Conservation (phyloP, 2,113 vertebrate species). For the Calypte anna region DNA sequence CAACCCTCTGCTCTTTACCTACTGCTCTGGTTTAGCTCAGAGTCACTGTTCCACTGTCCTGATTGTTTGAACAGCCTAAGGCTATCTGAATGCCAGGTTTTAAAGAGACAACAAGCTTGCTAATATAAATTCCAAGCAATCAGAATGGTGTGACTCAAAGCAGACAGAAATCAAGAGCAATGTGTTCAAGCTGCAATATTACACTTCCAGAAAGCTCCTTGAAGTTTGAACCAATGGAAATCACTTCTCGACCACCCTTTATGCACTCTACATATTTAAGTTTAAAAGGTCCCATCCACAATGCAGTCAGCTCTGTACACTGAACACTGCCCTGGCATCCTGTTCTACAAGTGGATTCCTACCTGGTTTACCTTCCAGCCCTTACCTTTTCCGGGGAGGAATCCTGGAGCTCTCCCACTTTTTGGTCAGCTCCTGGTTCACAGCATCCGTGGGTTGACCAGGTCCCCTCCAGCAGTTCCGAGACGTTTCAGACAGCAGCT, state of each 20-base stretch:
- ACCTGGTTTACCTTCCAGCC: neutral
- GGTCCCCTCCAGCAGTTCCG: neutral
- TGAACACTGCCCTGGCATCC: neutral
- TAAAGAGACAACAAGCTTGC: constrained; percentile 13
- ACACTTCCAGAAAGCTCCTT: neutral
- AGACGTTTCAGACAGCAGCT: neutral
- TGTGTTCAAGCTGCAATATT: accelerated
- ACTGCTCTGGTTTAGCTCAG: constrained; percentile 56
- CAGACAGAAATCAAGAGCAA: neutral
- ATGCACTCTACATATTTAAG: neutral
- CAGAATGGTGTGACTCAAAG: neutral
- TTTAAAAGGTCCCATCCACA: neutral
- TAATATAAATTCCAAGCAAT: neutral
- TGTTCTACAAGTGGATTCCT: neutral
- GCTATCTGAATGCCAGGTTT: neutral
- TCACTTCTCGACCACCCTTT: neutral
- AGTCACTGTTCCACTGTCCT: constrained; percentile 53
- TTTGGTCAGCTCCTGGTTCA: constrained; percentile 2
- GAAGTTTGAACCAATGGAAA: neutral
- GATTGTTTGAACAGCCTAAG: constrained; percentile 25
- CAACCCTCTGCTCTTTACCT: constrained; percentile 21
- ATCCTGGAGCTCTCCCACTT: constrained; percentile 15
- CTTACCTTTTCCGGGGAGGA: constrained; percentile 3
- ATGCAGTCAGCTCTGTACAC: neutral
- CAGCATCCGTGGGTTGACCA: neutral